Evolutionary conservation across 1,140 invertebrate species (phyloP), one percentile per base, ranked within the genome.

Genomic region (Pygmarrhopalites habei): DNA sequence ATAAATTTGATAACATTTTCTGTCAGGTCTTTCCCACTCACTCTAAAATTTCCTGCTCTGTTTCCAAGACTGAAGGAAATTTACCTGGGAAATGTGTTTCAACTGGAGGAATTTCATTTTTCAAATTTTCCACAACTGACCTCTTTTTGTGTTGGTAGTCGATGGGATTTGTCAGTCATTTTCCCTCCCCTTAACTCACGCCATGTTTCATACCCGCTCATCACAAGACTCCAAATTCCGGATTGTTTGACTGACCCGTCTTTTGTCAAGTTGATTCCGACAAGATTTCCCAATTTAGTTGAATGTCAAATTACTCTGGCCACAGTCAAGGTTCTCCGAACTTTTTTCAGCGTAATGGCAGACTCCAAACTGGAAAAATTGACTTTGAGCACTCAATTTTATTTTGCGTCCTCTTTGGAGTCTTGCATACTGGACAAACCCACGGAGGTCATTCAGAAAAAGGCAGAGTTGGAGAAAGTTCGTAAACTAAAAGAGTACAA

Each of bases 311-410:
- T 68, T 12, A 58, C 29, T 32, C 52, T 68, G 14, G 62, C 66
- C 2, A 60, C 51, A 29, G 62, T 64, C 23, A 25, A 44, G 17
- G 58, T 47, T 15, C 41, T 68, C 12, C 23, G 58, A 41, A 57
- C 43, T 32, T 68, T 68, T 52, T 68, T 68, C 30, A 47, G 55
- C 39, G 23, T 58, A 1, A 57, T 64, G 43, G 53, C 55, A 25
- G 19, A 51, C 12, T 46, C 58, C 0, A 46, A 58, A 23, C 21
- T 68, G 15, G 52, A 64, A 61, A 44, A 61, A 29, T 32, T 68
- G 4, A 46, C 43, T 41, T 51, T 68, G 21, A 68, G 64, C 28
- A 68, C 66, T 10, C 62, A 64, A 25, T 68, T 68, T 62, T 62
- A 68, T 39, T 68, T 68, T 55, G 51, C 57, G 43, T 52, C 57